Percentiles rank a stretch among this genome's conserved stretches.
These are phyloP conservation scores for Cyclopterus lumpus DNA, from an alignment of 2,797 vertebrate species.

Conservation along the genomic window DNA sequence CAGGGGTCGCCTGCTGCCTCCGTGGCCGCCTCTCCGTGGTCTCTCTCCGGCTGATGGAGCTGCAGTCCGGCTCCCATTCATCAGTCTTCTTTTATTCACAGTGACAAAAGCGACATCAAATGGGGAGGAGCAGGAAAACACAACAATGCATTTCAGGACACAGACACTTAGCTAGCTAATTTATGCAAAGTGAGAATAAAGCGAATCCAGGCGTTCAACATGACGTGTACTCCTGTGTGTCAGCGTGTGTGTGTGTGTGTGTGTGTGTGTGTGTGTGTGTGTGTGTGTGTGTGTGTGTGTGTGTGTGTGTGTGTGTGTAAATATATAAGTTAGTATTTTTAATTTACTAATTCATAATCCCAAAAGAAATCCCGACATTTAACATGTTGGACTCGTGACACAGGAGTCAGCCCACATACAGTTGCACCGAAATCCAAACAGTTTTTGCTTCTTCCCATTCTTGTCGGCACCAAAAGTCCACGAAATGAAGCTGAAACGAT, in stretches of 20 bases:
- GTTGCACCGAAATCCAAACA: conserved; percentile 19
- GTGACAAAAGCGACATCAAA: conserved; percentile 81
- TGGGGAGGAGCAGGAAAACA: conserved; percentile 79
- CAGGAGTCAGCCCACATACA: neutral
- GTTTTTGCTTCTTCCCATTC: conserved; percentile 4
- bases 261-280: conserved; percentile 44
- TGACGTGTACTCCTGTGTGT: conserved; percentile 37
- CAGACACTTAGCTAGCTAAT: conserved; percentile 70
- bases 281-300: conserved; percentile 36
- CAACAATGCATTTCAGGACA: conserved; percentile 74
- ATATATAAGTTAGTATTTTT: conserved; percentile 5
- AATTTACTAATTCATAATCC: neutral
- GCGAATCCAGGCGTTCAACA: conserved; percentile 31
- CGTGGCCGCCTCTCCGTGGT: neutral
- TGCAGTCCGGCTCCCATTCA: conserved; percentile 68
- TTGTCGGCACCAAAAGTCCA: conserved; percentile 20
- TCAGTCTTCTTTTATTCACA: conserved; percentile 78
- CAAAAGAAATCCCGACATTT: neutral
- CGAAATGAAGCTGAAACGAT: conserved; percentile 64
- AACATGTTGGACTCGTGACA: neutral
- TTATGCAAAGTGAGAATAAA: conserved; percentile 76
- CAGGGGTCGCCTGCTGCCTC: conserved; percentile 54
- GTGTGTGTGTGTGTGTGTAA: conserved; percentile 37
- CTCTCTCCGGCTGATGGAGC: conserved; percentile 40
- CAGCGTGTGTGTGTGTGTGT: conserved; percentile 47